Evolutionary conservation across 92 coral and sea anemone genomes (phyloP).

Genomic region (Siderastrea siderea): DNA sequence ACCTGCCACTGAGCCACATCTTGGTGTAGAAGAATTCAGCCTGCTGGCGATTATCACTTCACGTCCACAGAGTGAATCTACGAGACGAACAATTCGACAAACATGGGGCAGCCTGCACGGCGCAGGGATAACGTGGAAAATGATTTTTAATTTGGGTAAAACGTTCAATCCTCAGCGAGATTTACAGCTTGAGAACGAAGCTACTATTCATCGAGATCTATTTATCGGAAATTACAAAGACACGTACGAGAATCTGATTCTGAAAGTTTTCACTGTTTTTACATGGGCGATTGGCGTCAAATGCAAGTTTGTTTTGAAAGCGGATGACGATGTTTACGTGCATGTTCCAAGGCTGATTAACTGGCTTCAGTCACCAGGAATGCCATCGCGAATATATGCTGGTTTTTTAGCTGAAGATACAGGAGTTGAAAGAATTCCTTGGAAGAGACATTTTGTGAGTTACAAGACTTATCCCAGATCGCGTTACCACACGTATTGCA

Average conservation of each 20-base stretch:
- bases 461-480: background rate
- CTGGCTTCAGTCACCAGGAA: background rate
- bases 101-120: background rate
- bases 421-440: background rate
- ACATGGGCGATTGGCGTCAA: slow-evolving; percentile 1
- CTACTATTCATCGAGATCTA: background rate
- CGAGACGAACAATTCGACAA: background rate
- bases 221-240: slow-evolving; percentile 15
- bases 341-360: background rate
- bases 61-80: background rate
- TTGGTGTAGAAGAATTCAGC: background rate
- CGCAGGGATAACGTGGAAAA: background rate
- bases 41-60: background rate
- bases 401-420: background rate
- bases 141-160: slow-evolving; percentile 9
- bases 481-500: background rate
- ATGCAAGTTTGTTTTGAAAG: background rate
- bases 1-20: background rate
- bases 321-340: no score
- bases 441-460: slow-evolving; percentile 3
- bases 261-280: slow-evolving; percentile 3
- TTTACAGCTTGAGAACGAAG: background rate
- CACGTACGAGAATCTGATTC: slow-evolving; percentile 9
- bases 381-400: background rate
- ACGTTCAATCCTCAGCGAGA: background rate